Evolutionary conservation across 2,797 vertebrate species (phyloP).

Genomic region (Protosalanx chinensis): DNA sequence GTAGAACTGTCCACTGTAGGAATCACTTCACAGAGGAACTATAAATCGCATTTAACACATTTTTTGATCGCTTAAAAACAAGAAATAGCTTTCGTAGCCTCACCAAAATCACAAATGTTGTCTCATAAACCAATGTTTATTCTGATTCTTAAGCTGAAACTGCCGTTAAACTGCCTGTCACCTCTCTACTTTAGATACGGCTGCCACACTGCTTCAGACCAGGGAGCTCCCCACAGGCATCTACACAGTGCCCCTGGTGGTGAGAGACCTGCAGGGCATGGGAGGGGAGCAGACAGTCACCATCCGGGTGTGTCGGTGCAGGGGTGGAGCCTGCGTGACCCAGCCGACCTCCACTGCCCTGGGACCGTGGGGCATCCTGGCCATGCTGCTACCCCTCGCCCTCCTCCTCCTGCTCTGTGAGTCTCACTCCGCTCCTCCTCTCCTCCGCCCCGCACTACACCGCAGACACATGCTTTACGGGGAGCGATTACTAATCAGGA

Average conservation of each 20-base stretch:
- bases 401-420: conserved; percentile 81
- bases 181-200: conserved; percentile 60
- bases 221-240: conserved; percentile 55
- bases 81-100: no score
- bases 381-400: conserved; percentile 80
- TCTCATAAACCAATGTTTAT: background rate
- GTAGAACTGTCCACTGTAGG: no score
- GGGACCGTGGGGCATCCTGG: conserved; percentile 77
- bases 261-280: conserved; percentile 75
- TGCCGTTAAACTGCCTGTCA: no score
- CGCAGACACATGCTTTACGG: no score
- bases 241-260: conserved; percentile 67
- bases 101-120: background rate
- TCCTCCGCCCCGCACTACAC: conserved; percentile 5
- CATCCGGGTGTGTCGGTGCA: conserved; percentile 78
- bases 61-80: no score
- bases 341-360: conserved; percentile 40
- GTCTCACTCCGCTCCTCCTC: conserved; percentile 47
- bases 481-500: no score
- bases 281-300: conserved; percentile 38
- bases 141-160: background rate
- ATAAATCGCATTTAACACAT: no score
- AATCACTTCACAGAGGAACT: no score
- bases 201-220: conserved; percentile 62
- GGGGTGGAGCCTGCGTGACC: conserved; percentile 48